Evolutionary conservation across 2,797 vertebrate species (phyloP), one percentile per base, ranked within the genome.

Genomic region (Anomalospiza imberbis): DNA sequence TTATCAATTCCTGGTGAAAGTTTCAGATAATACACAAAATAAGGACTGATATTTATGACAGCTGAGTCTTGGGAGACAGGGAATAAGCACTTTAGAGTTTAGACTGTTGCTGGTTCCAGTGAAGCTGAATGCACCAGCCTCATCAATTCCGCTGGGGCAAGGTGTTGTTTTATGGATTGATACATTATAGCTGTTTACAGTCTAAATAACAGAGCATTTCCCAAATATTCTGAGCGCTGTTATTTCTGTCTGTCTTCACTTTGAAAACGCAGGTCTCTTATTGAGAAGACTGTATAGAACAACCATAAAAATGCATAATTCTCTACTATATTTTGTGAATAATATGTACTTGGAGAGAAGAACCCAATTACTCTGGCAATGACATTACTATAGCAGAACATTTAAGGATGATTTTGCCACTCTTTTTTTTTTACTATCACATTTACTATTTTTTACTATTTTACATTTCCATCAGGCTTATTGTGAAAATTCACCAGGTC

Each of bases 201-300:
- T 72, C 31, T 48, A 36, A 74, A 47, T 42, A 53, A n/a, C 9
- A 31, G 22, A 38, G 48, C 1, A 1, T 50, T 88, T 87, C 40
- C 28, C 28, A 78, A 2, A 31, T 68, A 31, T 50, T 83, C 25
- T 28, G 29, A 42, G 32, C 0, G 0, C 25, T 61, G 17, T 28
- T 83, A 29, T 42, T 85, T 80, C 51, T 72, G 19, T 21, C 45
- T 67, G 24, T 24, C 66, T 66, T 86, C 45, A 6, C 51, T 75
- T 28, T 17, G 25, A 89, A 77, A 85, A 60, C 25, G 13, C 34
- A 44, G 51, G 28, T 34, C 13, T 80, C 5, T n/a, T 75, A 2
- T 17, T 81, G 62, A 63, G 45, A 53, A 60, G 29, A 11, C 13
- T 53, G 7, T 36, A 36, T 55, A 53, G 48, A 79, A 18, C 44